phyloP scores from a whole-genome alignment of 1,140 invertebrate species.

The Lasioglossum albipes region DNA sequence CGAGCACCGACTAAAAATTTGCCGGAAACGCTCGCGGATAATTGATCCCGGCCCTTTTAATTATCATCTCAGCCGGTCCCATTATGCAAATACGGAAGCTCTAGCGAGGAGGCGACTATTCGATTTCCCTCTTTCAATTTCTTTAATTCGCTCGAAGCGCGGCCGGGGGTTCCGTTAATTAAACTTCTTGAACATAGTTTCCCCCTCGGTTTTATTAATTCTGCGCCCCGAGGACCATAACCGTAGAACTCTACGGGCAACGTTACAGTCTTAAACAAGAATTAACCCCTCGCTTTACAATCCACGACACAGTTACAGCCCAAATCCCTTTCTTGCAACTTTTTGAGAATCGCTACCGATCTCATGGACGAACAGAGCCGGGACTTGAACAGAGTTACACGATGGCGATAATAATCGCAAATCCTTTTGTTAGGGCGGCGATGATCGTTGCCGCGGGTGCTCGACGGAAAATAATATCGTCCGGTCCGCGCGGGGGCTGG shows the following conservation, averaged over 20 bases:
- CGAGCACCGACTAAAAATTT: too few relatives aligned
- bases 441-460: conserved; percentile 27
- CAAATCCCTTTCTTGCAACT: not conserved
- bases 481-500: not conserved
- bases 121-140: too few relatives aligned
- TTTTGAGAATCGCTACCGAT: conserved; percentile 4
- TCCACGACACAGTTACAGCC: not conserved
- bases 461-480: conserved; percentile 30
- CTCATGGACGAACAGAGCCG: too few relatives aligned
- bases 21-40: too few relatives aligned
- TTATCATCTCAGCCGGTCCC: too few relatives aligned
- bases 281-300: conserved; percentile 13
- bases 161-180: not conserved
- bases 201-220: not conserved
- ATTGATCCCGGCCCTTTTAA: too few relatives aligned
- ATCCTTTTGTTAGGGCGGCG: conserved; percentile 22
- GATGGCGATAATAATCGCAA: conserved; percentile 28
- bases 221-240: not conserved
- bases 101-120: too few relatives aligned
- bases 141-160: too few relatives aligned
- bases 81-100: too few relatives aligned
- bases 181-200: not conserved
- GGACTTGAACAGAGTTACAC: too few relatives aligned
- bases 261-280: conserved; percentile 12
- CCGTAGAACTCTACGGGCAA: too few relatives aligned